Percentiles rank a stretch among this genome's conserved stretches.
These are phyloP conservation scores for Oophaga sylvatica DNA, from an alignment of 2,797 vertebrate species.

Conservation along the genomic window DNA sequence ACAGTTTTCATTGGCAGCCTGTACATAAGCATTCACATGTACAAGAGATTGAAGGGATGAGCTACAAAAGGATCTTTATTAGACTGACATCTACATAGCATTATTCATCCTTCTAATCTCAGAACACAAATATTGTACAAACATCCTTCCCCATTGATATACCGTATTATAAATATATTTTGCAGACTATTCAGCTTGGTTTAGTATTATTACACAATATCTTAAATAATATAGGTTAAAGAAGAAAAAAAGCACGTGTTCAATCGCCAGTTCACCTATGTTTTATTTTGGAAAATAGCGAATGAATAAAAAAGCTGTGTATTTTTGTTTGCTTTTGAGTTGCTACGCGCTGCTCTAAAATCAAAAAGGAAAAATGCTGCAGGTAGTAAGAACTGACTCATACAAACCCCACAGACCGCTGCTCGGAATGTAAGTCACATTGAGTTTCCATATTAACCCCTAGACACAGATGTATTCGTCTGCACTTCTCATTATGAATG, in stretches of 20 bases:
- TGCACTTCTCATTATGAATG: constrained; percentile 4
- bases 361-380: constrained; percentile 7
- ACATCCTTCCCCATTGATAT: no score
- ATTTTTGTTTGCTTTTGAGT: neutral
- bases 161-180: no score
- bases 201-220: neutral
- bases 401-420: neutral
- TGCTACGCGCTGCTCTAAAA: neutral
- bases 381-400: constrained; percentile 23
- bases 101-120: no score
- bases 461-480: neutral
- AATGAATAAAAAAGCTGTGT: neutral
- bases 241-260: neutral
- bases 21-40: no score
- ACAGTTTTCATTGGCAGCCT: no score
- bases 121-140: no score
- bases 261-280: neutral
- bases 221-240: neutral
- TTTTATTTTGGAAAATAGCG: neutral
- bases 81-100: no score
- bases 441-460: constrained; percentile 2
- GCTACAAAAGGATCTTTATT: no score
- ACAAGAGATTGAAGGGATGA: no score
- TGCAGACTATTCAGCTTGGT: no score
- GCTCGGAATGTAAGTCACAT: neutral